phyloP scores from a whole-genome alignment of 2,113 vertebrate genomes.

The Gadus macrocephalus region DNA sequence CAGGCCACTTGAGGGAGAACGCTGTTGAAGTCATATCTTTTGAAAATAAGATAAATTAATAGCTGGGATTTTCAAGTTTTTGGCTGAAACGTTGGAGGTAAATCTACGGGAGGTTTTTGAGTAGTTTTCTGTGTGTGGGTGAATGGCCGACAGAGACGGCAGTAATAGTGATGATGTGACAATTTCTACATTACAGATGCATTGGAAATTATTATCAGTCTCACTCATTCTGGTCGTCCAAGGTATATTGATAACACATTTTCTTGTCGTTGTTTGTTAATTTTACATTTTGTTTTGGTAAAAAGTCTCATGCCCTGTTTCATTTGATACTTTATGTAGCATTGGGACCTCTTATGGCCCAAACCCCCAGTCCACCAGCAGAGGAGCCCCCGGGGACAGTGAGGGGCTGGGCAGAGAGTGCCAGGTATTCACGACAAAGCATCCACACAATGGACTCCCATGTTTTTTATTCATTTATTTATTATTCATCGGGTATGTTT shows the following conservation, averaged over 20 bases:
- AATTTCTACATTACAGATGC: constrained; percentile 41
- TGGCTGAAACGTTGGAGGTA: too few species aligned
- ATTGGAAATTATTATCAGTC: constrained; percentile 25
- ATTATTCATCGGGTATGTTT: too few species aligned
- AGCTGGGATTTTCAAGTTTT: too few species aligned
- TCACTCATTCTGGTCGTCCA: constrained; percentile 50
- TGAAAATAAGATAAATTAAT: not conserved
- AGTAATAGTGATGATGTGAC: not conserved
- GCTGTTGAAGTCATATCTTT: not conserved
- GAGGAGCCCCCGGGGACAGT: constrained; percentile 35
- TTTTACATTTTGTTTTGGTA: too few species aligned
- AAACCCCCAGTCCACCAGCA: not conserved
- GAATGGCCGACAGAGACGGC: too few species aligned
- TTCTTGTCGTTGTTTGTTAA: not conserved
- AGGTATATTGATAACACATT: constrained; percentile 40
- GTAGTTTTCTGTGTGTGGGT: too few species aligned
- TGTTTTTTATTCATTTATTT: not conserved
- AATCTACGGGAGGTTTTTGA: too few species aligned
- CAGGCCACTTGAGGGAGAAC: not conserved
- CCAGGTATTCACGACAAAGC: constrained; percentile 44
- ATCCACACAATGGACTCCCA: not conserved
- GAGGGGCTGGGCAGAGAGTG: constrained; percentile 23
- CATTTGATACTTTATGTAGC: constrained; percentile 26
- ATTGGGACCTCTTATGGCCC: constrained; percentile 32
- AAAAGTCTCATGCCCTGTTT: not conserved